Conservation (phyloP, 2,888 invertebrate species). For the Perizoma flavofasciatum region DNA sequence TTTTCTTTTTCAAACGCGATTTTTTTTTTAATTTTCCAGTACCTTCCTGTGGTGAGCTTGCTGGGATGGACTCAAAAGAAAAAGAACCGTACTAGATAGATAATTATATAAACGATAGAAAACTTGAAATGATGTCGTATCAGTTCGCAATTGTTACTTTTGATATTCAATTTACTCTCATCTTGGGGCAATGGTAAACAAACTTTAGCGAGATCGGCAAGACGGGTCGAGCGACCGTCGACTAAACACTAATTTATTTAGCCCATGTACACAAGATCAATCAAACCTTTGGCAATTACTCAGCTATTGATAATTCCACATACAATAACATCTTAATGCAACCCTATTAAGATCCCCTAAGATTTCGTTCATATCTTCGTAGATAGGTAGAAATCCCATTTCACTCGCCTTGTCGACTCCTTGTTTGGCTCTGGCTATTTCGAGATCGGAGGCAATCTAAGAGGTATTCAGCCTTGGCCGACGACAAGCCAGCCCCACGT, state of each 20-base stretch:
- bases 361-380: conserved; percentile 27
- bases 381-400: conserved; percentile 43
- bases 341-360: conserved; percentile 44
- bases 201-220: conserved; percentile 13
- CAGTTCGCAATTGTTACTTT: neutral
- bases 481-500: conserved; percentile 67
- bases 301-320: conserved; percentile 39
- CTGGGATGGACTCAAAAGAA: too few species aligned
- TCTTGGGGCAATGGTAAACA: conserved; percentile 15
- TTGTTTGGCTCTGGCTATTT: conserved; percentile 72
- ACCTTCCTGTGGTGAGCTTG: too few species aligned
- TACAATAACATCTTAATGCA: conserved; percentile 42
- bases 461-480: conserved; percentile 74
- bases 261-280: conserved; percentile 32
- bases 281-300: conserved; percentile 36
- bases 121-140: too few species aligned
- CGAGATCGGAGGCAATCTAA: conserved; percentile 75
- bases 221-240: conserved; percentile 22
- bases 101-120: too few species aligned
- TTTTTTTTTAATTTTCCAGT: too few species aligned
- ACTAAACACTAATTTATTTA: conserved; percentile 26
- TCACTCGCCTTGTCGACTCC: conserved; percentile 68
- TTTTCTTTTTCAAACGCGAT: too few species aligned
- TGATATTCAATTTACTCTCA: neutral
- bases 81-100: too few species aligned